A percentile compares a stretch with the other conserved stretches of the same genome.
Evolutionary conservation across 2,888 invertebrate species (phyloP).

Genomic region (Timema cristinae): DNA sequence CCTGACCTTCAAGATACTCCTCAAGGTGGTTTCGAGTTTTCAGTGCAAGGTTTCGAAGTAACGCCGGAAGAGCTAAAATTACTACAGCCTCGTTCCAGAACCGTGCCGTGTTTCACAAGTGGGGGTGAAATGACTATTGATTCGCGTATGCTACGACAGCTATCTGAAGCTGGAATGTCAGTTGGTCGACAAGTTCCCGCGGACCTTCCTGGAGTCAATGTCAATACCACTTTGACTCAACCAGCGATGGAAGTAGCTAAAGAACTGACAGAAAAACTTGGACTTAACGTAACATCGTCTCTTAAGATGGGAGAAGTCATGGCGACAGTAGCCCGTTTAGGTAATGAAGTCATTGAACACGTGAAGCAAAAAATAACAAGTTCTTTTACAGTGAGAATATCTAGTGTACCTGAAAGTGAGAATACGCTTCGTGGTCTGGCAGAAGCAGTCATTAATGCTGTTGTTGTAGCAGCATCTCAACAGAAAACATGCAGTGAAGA

Average conservation of each 20-base stretch:
- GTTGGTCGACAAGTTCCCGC: conserved; percentile 60
- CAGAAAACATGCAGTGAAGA: conserved; percentile 22
- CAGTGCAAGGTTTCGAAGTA: conserved; percentile 63
- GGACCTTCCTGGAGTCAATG: conserved; percentile 58
- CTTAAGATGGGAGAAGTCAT: conserved; percentile 48
- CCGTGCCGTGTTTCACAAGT: conserved; percentile 39
- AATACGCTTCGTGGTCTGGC: conserved; percentile 19
- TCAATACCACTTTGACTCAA: conserved; percentile 40
- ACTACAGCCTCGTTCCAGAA: conserved; percentile 43
- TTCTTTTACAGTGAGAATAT: background rate
- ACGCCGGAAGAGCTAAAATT: conserved; percentile 48
- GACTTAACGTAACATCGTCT: conserved; percentile 43
- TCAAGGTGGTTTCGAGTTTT: conserved; percentile 61
- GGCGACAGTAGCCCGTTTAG: conserved; percentile 43
- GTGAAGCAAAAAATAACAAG: background rate
- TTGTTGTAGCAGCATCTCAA: conserved; percentile 25
- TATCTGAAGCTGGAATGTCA: conserved; percentile 66
- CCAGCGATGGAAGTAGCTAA: conserved; percentile 19
- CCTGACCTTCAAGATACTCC: conserved; percentile 64
- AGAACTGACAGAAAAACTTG: conserved; percentile 39
- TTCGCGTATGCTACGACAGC: conserved; percentile 59
- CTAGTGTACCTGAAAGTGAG: background rate
- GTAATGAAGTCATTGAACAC: conserved; percentile 39
- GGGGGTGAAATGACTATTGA: conserved; percentile 61
- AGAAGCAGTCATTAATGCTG: conserved; percentile 22